Evolutionary conservation across 2,113 vertebrate species (phyloP).

Genomic region (Crypturellus undulatus): DNA sequence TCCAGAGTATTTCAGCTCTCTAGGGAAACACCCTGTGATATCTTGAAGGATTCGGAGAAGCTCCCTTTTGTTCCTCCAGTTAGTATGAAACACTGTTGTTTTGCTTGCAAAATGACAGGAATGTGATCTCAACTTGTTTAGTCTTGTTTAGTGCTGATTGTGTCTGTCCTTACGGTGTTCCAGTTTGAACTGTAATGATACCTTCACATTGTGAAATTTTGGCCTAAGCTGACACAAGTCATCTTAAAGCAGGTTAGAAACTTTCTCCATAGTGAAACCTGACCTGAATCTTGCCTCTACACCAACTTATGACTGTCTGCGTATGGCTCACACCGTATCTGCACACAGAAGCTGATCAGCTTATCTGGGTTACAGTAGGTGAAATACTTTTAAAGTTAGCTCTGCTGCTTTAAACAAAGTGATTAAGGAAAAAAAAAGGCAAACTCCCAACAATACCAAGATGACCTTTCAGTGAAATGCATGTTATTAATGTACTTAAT

Average conservation of each 20-base stretch:
- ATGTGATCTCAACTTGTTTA: fast-evolving
- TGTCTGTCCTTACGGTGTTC: fast-evolving
- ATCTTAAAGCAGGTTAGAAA: not conserved
- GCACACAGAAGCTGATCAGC: not conserved
- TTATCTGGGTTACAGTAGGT: not conserved
- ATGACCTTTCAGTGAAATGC: conserved; percentile 82
- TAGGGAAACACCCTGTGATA: not conserved
- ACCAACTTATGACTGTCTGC: fast-evolving
- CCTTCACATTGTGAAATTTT: not conserved
- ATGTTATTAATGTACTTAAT: conserved; percentile 85
- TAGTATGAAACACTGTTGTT: too few relatives aligned
- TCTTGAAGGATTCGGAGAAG: not conserved
- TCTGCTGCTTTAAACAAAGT: conserved; percentile 69
- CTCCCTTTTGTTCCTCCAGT: fast-evolving
- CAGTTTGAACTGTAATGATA: not conserved
- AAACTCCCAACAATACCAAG: conserved; percentile 72
- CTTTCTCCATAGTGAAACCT: not conserved
- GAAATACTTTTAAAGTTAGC: conserved; percentile 1
- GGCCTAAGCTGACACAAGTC: not conserved
- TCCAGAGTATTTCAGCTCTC: not conserved
- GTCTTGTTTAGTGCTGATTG: not conserved
- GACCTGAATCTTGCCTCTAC: not conserved
- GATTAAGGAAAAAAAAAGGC: conserved; percentile 75
- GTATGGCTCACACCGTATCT: not conserved
- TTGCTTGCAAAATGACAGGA: not conserved